These are phyloP conservation scores for Drosophila conformis DNA, from an alignment of 2,888 invertebrate genomes.

Conservation along the genomic window DNA sequence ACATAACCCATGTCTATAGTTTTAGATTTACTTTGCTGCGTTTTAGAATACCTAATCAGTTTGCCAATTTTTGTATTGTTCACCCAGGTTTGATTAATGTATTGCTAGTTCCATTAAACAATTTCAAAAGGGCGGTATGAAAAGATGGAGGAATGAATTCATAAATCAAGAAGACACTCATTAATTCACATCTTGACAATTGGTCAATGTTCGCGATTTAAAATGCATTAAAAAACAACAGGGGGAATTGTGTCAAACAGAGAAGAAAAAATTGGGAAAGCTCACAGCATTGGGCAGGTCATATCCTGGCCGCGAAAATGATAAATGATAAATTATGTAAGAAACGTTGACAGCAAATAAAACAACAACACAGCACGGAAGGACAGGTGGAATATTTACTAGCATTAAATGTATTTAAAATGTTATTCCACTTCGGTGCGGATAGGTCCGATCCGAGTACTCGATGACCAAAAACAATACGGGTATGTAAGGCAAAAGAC, in stretches of 20 bases:
- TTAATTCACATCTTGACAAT: slow-evolving; percentile 75
- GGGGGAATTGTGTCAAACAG: slow-evolving; percentile 34
- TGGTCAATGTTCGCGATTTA: slow-evolving; percentile 74
- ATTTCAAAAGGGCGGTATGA: slow-evolving; percentile 15
- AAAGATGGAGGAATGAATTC: slow-evolving; percentile 36
- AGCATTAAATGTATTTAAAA: slow-evolving; percentile 75
- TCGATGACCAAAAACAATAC: slow-evolving; percentile 54
- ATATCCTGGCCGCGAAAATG: slow-evolving; percentile 61
- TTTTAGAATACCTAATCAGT: not conserved
- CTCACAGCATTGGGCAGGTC: slow-evolving; percentile 32
- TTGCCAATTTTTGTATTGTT: slow-evolving; percentile 3
- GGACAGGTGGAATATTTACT: slow-evolving; percentile 62
- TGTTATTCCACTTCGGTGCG: slow-evolving; percentile 52
- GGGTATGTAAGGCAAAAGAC: slow-evolving; percentile 39
- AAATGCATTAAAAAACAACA: slow-evolving; percentile 66
- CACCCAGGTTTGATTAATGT: slow-evolving; percentile 43
- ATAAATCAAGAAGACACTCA: slow-evolving; percentile 68
- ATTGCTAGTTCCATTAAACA: slow-evolving; percentile 34
- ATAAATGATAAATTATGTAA: slow-evolving; percentile 78
- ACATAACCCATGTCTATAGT: not conserved
- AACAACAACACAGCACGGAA: slow-evolving; percentile 27
- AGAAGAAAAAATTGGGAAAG: slow-evolving; percentile 12
- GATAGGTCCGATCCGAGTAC: slow-evolving; percentile 11
- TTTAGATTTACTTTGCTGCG: not conserved
- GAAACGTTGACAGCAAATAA: slow-evolving; percentile 63